phyloP scores from a whole-genome alignment of 2,888 invertebrate genomes.

The Trichopria drosophilae region DNA sequence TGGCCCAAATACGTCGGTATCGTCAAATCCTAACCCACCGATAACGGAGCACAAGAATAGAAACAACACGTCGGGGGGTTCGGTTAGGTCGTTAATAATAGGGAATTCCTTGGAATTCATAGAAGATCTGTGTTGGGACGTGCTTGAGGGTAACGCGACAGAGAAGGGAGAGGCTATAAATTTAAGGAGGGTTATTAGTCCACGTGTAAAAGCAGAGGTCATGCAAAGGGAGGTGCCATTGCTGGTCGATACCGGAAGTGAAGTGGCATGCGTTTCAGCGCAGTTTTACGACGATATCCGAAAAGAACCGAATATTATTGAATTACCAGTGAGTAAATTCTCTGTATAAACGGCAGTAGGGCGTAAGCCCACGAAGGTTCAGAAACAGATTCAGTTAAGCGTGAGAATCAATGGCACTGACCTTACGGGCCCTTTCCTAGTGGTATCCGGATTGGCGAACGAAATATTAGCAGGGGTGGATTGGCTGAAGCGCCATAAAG shows the following conservation, averaged over 20 bases:
- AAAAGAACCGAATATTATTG: neutral
- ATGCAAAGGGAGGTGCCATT: neutral
- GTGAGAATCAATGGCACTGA: neutral
- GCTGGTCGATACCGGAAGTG: neutral
- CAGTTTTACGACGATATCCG: neutral
- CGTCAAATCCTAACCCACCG: no score
- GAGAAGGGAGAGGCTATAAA: no score
- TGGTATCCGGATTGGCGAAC: neutral
- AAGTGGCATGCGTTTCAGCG: neutral
- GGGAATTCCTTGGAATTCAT: neutral
- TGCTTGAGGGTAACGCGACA: neutral
- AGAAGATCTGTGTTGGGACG: neutral
- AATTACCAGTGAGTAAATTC: conserved; percentile 1
- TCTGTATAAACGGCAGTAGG: neutral
- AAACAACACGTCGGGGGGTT: no score
- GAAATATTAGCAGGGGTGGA: neutral
- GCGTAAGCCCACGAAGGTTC: neutral
- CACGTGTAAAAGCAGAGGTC: neutral
- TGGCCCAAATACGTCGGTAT: no score
- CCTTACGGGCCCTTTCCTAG: neutral
- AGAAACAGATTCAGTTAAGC: neutral
- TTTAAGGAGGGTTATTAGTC: neutral
- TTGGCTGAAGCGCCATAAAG: neutral
- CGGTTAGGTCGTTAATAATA: no score
- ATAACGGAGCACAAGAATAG: no score